phyloP scores from a whole-genome alignment of 2,113 vertebrate genomes.

The Erythrocercus mccallii region DNA sequence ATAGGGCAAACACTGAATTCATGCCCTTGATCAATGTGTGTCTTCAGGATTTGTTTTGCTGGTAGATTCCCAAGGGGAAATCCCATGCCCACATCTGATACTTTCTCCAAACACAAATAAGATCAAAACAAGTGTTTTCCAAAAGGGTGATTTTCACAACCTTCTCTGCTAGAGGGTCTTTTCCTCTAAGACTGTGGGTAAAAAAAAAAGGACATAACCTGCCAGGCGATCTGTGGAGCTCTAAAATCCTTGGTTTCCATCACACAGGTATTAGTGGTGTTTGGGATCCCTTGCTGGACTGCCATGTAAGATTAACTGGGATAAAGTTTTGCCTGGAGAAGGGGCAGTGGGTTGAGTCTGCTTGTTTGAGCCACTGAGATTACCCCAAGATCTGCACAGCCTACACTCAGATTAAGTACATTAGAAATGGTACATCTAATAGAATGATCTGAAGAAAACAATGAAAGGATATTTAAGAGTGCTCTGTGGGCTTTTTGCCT shows the following conservation, averaged over 20 bases:
- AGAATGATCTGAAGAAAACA: neutral
- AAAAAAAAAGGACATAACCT: neutral
- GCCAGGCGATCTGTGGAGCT: fast-evolving
- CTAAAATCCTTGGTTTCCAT: neutral
- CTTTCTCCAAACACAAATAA: neutral
- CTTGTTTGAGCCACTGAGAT: neutral
- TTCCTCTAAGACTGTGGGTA: neutral
- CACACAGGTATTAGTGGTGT: neutral
- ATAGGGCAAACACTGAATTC: neutral
- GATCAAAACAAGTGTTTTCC: neutral
- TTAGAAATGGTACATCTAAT: neutral
- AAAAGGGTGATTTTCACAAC: neutral
- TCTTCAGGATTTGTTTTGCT: neutral
- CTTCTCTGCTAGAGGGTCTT: neutral
- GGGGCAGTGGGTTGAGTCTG: neutral
- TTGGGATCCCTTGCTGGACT: neutral
- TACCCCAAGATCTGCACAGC: neutral
- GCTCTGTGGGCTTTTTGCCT: fast-evolving
- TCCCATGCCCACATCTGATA: neutral
- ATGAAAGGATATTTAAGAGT: neutral
- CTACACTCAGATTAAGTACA: neutral
- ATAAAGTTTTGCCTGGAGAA: neutral
- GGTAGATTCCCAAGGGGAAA: neutral
- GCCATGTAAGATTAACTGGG: neutral
- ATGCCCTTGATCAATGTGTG: neutral